A percentile compares a stretch with the other conserved stretches of the same genome.
phyloP scores from a whole-genome alignment of 2,113 vertebrate species.

The Sterna hirundo region DNA sequence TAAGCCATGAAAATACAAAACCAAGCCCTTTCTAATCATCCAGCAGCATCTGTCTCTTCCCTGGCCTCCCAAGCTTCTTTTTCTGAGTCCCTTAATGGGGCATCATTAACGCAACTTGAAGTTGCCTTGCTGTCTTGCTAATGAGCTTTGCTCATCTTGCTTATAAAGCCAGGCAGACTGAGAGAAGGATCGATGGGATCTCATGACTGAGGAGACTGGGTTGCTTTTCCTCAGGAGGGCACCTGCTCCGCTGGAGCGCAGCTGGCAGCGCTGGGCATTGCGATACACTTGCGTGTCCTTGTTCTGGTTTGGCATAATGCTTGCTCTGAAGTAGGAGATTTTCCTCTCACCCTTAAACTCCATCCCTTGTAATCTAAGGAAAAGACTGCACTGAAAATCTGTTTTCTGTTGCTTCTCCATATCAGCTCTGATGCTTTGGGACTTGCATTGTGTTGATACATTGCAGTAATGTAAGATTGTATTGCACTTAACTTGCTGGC shows the following conservation, averaged over 20 bases:
- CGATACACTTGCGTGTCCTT: rapidly evolving
- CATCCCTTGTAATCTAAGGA: neutral
- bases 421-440: neutral
- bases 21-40: conserved; percentile 3
- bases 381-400: neutral
- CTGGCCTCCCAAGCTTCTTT: neutral
- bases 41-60: conserved; percentile 4
- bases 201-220: neutral
- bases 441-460: neutral
- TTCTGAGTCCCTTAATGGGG: neutral
- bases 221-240: neutral
- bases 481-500: neutral
- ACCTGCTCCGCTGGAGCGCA: neutral
- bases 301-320: neutral
- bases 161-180: neutral
- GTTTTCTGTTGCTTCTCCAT: neutral
- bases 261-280: neutral
- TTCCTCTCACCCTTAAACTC: neutral
- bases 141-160: neutral
- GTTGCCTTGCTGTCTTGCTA: neutral
- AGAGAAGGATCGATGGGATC: neutral
- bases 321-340: neutral
- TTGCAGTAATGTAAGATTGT: neutral
- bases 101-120: conserved; percentile 23
- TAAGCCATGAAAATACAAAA: neutral